Percentiles rank a stretch among this genome's conserved stretches.
Evolutionary conservation across 2,113 vertebrate genomes (phyloP).

Genomic region (Caloenas nicobarica): DNA sequence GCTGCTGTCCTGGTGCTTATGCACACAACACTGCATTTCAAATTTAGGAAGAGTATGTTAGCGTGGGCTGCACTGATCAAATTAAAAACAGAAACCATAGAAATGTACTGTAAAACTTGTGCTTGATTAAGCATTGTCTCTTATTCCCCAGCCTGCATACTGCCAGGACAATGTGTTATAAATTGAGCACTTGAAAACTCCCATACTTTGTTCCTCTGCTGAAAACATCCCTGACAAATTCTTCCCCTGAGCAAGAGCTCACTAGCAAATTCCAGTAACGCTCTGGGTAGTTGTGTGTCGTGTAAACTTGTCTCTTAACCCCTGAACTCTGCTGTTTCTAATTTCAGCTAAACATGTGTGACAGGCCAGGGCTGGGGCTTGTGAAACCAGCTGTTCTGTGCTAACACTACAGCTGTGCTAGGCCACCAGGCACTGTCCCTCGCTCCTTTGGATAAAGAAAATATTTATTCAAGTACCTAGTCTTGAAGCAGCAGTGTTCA

Average conservation of each 20-base stretch:
- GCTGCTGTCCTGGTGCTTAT: not conserved
- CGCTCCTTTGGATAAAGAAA: not conserved
- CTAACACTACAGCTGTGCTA: not conserved
- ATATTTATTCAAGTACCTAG: not conserved
- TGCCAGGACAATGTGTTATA: not conserved
- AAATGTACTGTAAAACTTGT: not conserved
- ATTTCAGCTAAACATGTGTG: not conserved
- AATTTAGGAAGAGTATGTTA: not conserved
- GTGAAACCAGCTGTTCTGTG: not conserved
- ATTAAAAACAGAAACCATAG: not conserved
- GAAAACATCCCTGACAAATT: not conserved
- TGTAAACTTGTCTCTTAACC: constrained; percentile 5
- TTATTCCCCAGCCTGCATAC: not conserved
- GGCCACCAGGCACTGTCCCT: not conserved
- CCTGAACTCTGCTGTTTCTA: not conserved
- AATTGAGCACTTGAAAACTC: not conserved
- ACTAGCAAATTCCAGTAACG: constrained; percentile 1
- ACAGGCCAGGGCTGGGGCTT: not conserved
- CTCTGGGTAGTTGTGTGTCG: not conserved
- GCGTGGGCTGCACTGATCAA: not conserved
- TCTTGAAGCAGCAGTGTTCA: not conserved
- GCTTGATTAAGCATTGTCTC: not conserved
- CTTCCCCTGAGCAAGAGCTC: not conserved
- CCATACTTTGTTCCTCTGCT: not conserved
- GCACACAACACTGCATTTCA: not conserved